Conservation (phyloP, 2,888 invertebrate genomes). For the Uloborus plumipes region DNA sequence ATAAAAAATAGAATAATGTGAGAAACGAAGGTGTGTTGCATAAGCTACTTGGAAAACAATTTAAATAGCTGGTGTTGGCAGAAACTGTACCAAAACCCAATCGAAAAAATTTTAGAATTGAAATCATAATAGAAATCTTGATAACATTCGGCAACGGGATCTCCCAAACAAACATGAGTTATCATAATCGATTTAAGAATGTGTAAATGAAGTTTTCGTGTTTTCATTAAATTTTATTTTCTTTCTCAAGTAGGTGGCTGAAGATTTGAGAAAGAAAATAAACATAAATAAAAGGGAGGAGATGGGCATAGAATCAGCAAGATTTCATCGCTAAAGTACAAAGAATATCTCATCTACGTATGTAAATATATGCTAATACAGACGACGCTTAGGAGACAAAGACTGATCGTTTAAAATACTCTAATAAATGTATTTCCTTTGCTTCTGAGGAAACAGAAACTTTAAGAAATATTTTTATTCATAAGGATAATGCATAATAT, state of each 20-base stretch:
- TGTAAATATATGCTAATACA: conserved; percentile 39
- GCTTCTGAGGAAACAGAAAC: no score
- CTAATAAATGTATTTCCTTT: no score
- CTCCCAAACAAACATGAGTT: conserved; percentile 23
- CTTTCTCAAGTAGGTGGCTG: conserved; percentile 7
- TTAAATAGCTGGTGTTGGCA: no score
- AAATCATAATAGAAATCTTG: no score
- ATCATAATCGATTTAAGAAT: conserved; percentile 45
- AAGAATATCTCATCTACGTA: conserved; percentile 32
- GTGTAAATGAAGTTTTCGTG: conserved; percentile 34
- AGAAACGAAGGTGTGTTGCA: no score
- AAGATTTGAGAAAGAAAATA: conserved; percentile 14
- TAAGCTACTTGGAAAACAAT: no score
- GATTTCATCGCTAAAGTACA: conserved; percentile 21
- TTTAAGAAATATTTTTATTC: no score
- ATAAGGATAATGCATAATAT: no score
- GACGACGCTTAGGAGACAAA: conserved; percentile 29
- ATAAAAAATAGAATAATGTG: no score
- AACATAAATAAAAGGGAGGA: background rate
- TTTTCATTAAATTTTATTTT: conserved; percentile 38
- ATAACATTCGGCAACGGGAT: conserved; percentile 18
- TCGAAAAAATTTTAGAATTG: no score
- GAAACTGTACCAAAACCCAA: no score
- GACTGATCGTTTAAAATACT: no score
- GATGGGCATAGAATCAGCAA: conserved; percentile 13